These are phyloP conservation scores for Myiothlypis coronata DNA, from an alignment of 2,797 vertebrate species.

Conservation along the genomic window DNA sequence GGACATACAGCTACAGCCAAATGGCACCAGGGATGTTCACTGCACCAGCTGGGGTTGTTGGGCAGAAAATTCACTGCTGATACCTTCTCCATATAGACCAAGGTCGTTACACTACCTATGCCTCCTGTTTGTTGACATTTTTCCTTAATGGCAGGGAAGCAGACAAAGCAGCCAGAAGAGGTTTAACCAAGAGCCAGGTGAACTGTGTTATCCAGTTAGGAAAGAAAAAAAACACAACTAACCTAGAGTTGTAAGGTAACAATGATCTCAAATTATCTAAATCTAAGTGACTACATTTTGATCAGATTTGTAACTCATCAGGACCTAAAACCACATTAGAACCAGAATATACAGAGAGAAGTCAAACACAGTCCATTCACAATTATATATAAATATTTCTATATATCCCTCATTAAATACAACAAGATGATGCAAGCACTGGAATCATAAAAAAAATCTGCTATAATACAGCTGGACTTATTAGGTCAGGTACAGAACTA, in stretches of 20 bases:
- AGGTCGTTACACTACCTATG: not conserved
- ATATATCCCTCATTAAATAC: not conserved
- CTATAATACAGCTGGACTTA: not conserved
- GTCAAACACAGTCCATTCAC: not conserved
- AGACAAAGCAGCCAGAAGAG: not conserved
- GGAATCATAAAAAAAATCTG: not conserved
- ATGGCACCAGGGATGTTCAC: not conserved
- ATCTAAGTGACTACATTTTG: not conserved
- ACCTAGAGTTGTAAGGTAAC: not conserved
- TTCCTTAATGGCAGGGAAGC: not conserved
- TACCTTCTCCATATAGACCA: not conserved
- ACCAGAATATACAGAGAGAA: not conserved
- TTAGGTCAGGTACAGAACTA: not conserved
- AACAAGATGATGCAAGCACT: not conserved
- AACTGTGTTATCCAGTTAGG: not conserved
- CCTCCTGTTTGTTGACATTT: not conserved
- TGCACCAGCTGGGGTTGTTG: not conserved
- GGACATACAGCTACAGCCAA: not conserved
- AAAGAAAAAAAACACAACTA: not conserved
- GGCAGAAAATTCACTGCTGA: not conserved
- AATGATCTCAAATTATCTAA: not conserved
- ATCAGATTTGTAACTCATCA: not conserved
- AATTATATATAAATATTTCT: not conserved
- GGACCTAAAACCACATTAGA: not conserved
- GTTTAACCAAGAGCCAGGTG: not conserved